These are phyloP conservation scores for Gallinago jamesoni DNA, from an alignment of 2,113 vertebrate genomes.

Conservation along the genomic window DNA sequence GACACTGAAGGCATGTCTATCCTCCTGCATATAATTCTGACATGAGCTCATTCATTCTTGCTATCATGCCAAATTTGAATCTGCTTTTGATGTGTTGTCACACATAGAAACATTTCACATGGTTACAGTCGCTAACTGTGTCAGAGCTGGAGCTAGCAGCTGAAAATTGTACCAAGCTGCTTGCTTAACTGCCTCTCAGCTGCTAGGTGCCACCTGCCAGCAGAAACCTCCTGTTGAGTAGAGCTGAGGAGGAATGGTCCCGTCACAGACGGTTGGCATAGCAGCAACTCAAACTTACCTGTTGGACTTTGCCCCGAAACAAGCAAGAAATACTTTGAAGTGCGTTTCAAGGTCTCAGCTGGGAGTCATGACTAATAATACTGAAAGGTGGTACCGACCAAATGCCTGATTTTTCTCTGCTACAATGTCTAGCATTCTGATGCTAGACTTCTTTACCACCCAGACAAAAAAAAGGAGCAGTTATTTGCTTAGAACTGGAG, in stretches of 20 bases:
- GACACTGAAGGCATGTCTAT: background rate
- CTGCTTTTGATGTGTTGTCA: background rate
- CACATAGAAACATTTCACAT: background rate
- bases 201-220: background rate
- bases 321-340: background rate
- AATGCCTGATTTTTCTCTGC: background rate
- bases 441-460: background rate
- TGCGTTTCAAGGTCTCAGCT: background rate
- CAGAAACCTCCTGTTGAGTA: background rate
- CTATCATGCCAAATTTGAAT: background rate
- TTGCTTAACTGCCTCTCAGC: background rate
- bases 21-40: background rate
- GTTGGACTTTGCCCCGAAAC: background rate
- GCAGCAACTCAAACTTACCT: background rate
- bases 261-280: background rate
- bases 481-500: background rate
- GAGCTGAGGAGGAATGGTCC: background rate
- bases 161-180: background rate
- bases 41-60: background rate
- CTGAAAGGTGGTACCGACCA: background rate
- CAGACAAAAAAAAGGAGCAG: conserved; percentile 13
- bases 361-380: background rate
- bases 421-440: background rate
- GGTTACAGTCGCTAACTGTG: background rate
- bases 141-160: background rate